Evolutionary conservation across 2,888 invertebrate species (phyloP).

Genomic region (Thera britannica): DNA sequence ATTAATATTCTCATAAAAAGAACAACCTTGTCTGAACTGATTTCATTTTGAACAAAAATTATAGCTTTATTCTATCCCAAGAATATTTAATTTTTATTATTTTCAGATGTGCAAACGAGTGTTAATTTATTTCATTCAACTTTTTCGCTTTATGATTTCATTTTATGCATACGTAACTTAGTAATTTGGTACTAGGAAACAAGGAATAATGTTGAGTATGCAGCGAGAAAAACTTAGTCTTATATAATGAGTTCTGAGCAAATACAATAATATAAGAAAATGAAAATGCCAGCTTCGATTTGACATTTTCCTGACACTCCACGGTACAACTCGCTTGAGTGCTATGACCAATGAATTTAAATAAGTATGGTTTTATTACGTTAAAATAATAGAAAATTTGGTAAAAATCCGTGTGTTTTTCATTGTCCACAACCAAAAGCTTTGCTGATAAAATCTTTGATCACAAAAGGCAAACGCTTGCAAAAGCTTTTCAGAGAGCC

Average conservation of each 20-base stretch:
- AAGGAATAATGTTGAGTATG: not conserved
- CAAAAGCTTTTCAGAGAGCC: conserved; percentile 32
- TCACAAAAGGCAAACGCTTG: conserved; percentile 46
- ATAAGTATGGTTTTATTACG: too few species aligned
- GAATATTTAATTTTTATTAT: conserved; percentile 15
- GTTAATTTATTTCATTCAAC: conserved; percentile 8
- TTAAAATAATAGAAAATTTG: conserved; percentile 10
- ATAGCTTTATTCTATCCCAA: conserved; percentile 19
- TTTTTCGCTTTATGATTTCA: not conserved
- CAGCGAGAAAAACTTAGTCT: not conserved
- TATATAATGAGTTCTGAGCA: not conserved
- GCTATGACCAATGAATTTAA: too few species aligned
- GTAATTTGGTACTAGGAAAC: not conserved
- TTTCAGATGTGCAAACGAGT: conserved; percentile 13
- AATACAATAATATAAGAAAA: too few species aligned
- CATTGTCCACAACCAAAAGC: conserved; percentile 30
- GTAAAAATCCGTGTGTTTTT: conserved; percentile 17
- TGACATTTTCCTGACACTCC: too few species aligned
- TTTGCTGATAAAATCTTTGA: conserved; percentile 43
- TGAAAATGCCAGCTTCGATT: too few species aligned
- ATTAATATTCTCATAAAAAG: conserved; percentile 34
- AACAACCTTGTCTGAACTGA: conserved; percentile 24
- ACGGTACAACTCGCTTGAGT: too few species aligned
- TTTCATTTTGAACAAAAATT: conserved; percentile 24
- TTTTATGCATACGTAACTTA: conserved; percentile 1